Percentiles rank a stretch among this genome's conserved stretches.
These are phyloP conservation scores for Phalacrocorax brasilianus DNA, from an alignment of 2,113 vertebrate species.

Conservation along the genomic window DNA sequence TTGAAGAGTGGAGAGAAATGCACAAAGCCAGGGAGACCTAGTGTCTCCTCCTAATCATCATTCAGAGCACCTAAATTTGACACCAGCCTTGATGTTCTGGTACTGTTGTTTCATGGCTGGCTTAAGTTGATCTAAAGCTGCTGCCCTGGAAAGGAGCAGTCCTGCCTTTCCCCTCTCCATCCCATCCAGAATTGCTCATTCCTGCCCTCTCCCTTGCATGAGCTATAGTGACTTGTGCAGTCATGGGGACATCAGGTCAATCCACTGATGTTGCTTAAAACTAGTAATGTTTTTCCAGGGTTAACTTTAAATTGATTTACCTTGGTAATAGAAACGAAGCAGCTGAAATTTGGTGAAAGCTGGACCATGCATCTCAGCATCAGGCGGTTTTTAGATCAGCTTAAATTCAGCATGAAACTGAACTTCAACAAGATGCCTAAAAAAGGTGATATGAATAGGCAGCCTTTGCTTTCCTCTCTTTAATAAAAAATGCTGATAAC, in stretches of 20 bases:
- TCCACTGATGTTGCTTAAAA: neutral
- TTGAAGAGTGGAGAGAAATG: neutral
- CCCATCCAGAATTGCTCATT: neutral
- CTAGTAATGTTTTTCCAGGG: neutral
- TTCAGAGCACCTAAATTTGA: neutral
- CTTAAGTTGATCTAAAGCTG: neutral
- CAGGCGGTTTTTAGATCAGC: neutral
- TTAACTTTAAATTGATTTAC: neutral
- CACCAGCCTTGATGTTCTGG: neutral
- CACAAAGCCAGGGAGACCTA: neutral
- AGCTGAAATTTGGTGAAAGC: neutral
- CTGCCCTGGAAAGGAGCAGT: neutral
- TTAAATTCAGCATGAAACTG: neutral
- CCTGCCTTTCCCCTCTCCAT: neutral
- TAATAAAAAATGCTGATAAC: neutral
- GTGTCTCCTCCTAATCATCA: neutral
- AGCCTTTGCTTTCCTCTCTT: neutral
- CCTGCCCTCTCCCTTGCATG: neutral
- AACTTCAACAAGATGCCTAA: neutral
- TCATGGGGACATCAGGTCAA: neutral
- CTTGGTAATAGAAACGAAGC: neutral
- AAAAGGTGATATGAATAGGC: neutral
- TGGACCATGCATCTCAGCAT: neutral
- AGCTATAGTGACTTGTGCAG: neutral
- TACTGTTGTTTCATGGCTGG: neutral